Percentiles rank a stretch among this genome's conserved stretches.
Evolutionary conservation across 2,888 invertebrate species (phyloP).

Genomic region (Euphydryas editha): DNA sequence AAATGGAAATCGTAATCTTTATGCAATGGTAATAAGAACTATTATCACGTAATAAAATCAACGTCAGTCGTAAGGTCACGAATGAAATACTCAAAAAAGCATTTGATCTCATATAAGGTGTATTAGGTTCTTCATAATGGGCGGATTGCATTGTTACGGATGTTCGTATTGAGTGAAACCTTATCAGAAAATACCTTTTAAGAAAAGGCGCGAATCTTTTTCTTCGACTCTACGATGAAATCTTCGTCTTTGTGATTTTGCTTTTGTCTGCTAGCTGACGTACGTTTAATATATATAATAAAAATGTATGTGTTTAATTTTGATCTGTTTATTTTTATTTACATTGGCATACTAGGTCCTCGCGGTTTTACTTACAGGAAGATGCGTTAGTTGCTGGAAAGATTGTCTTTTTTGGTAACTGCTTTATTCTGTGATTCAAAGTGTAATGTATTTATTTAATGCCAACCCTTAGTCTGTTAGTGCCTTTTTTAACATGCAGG

Average conservation of each 20-base stretch:
- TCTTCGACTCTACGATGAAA: conserved; percentile 46
- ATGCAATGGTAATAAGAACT: conserved; percentile 43
- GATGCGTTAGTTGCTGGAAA: too few relatives aligned
- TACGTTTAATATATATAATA: conserved; percentile 32
- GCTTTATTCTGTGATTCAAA: too few relatives aligned
- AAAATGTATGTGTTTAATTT: conserved; percentile 13
- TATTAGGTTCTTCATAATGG: conserved; percentile 74
- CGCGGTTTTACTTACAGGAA: too few relatives aligned
- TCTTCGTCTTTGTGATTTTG: conserved; percentile 47
- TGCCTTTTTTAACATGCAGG: too few relatives aligned
- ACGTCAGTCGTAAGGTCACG: conserved; percentile 25
- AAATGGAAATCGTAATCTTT: conserved; percentile 16
- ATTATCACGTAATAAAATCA: conserved; percentile 45
- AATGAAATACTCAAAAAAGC: conserved; percentile 50
- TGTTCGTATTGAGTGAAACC: conserved; percentile 53
- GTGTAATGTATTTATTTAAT: too few relatives aligned
- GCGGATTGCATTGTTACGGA: conserved; percentile 64
- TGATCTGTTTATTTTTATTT: too few relatives aligned
- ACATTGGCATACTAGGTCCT: too few relatives aligned
- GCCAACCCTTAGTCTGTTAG: too few relatives aligned
- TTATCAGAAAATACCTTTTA: conserved; percentile 68
- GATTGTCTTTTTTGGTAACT: too few relatives aligned
- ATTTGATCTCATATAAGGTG: conserved; percentile 65
- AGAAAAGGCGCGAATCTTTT: conserved; percentile 55
- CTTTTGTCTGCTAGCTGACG: conserved; percentile 40